Conservation (phyloP, 1,140 invertebrate genomes). For the Amyelois transitella region DNA sequence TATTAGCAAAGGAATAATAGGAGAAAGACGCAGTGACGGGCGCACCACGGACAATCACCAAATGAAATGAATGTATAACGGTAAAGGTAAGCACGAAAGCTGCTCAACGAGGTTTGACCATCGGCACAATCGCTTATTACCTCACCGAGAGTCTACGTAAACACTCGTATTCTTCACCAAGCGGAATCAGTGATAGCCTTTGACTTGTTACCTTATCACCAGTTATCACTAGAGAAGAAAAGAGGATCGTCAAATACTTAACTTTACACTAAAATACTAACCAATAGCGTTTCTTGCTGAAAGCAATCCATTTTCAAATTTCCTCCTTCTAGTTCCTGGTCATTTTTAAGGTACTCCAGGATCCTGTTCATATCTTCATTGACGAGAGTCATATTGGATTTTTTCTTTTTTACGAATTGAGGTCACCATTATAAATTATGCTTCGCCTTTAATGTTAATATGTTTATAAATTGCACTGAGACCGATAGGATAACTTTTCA, state of each 20-base stretch:
- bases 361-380: slow-evolving; percentile 57
- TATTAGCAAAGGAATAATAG: slow-evolving; percentile 23
- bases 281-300: slow-evolving; percentile 48
- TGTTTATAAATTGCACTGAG: slow-evolving; percentile 1
- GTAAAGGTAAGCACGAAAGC: slow-evolving; percentile 71
- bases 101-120: slow-evolving; percentile 49
- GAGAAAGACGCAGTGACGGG: slow-evolving; percentile 28
- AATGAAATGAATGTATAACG: slow-evolving; percentile 69
- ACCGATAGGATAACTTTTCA: slow-evolving; percentile 10
- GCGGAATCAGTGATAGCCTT: slow-evolving; percentile 8
- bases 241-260: slow-evolving; percentile 18
- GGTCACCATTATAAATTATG: slow-evolving; percentile 23
- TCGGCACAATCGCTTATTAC: slow-evolving; percentile 50
- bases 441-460: slow-evolving; percentile 13
- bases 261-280: slow-evolving; percentile 36
- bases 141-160: slow-evolving; percentile 44
- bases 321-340: slow-evolving; percentile 34
- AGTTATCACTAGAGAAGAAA: neutral
- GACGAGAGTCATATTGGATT: slow-evolving; percentile 46
- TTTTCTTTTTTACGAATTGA: slow-evolving; percentile 24
- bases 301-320: slow-evolving; percentile 56
- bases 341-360: slow-evolving; percentile 53
- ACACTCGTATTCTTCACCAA: slow-evolving; percentile 20
- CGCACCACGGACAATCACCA: slow-evolving; percentile 46
- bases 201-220: slow-evolving; percentile 46